Evolutionary conservation across 2,113 vertebrate species (phyloP).

Genomic region (Lethenteron camtschaticum): DNA sequence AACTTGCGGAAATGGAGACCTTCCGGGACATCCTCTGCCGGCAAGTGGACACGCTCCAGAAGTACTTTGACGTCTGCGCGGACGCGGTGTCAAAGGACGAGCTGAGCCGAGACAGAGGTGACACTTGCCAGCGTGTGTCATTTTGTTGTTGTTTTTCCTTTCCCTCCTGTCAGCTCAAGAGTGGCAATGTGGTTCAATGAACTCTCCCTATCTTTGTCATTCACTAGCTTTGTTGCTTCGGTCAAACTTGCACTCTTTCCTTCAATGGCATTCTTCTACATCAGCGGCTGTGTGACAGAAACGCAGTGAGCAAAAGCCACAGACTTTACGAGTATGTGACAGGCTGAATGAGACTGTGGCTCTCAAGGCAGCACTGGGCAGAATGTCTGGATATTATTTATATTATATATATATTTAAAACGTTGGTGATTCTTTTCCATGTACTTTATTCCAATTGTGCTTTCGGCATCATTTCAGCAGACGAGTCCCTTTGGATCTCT

Average conservation of each 20-base stretch:
- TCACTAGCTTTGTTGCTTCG: neutral
- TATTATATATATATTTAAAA: too few relatives aligned
- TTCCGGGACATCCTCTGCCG: slow-evolving; percentile 67
- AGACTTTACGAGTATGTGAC: too few relatives aligned
- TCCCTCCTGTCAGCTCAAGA: slow-evolving; percentile 62
- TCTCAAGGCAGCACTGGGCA: too few relatives aligned
- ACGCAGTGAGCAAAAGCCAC: too few relatives aligned
- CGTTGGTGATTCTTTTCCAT: too few relatives aligned
- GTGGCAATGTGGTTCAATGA: slow-evolving; percentile 46
- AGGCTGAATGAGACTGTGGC: too few relatives aligned
- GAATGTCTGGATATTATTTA: too few relatives aligned
- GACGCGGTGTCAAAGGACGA: neutral
- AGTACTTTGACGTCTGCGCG: slow-evolving; percentile 30
- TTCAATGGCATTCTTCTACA: neutral
- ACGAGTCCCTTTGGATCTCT: too few relatives aligned
- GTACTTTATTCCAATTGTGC: too few relatives aligned
- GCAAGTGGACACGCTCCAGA: slow-evolving; percentile 44
- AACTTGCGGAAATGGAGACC: slow-evolving; percentile 95
- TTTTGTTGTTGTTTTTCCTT: too few relatives aligned
- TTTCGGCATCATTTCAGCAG: too few relatives aligned
- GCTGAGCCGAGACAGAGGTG: neutral
- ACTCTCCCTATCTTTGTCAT: neutral
- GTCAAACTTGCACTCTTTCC: neutral
- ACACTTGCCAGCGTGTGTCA: too few relatives aligned
- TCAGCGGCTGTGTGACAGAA: neutral